These are phyloP conservation scores for Trypoxylus dichotomus DNA, from an alignment of 1,140 invertebrate genomes.

Conservation along the genomic window DNA sequence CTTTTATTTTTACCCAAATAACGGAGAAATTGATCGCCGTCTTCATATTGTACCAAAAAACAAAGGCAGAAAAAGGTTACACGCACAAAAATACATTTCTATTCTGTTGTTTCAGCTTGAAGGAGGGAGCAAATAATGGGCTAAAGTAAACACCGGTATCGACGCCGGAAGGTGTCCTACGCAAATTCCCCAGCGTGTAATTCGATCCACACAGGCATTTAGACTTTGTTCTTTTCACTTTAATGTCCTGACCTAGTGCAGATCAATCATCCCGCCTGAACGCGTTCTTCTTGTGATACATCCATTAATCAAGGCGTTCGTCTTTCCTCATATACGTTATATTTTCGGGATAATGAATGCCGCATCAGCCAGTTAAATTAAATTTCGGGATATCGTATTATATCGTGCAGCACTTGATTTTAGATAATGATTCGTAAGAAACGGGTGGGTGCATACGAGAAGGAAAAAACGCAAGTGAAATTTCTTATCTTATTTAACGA, in stretches of 20 bases:
- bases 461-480: no score
- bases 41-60: neutral
- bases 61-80: neutral
- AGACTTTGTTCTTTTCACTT: constrained; percentile 22
- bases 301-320: constrained; percentile 21
- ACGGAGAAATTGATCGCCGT: neutral
- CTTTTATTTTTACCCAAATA: neutral
- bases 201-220: constrained; percentile 19
- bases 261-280: neutral
- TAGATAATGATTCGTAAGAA: no score
- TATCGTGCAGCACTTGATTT: no score
- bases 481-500: no score
- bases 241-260: neutral
- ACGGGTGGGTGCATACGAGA: no score
- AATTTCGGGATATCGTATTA: neutral
- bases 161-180: neutral
- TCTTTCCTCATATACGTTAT: constrained; percentile 16
- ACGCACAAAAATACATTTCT: constrained; percentile 6
- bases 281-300: constrained; percentile 10
- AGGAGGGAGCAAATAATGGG: constrained; percentile 2
- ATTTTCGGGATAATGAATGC: constrained; percentile 15
- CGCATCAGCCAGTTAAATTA: neutral
- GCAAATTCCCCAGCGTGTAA: constrained; percentile 20
- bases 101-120: neutral
- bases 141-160: constrained; percentile 13